Evolutionary conservation across 2,113 vertebrate genomes (phyloP).

Genomic region (Sitta europaea): DNA sequence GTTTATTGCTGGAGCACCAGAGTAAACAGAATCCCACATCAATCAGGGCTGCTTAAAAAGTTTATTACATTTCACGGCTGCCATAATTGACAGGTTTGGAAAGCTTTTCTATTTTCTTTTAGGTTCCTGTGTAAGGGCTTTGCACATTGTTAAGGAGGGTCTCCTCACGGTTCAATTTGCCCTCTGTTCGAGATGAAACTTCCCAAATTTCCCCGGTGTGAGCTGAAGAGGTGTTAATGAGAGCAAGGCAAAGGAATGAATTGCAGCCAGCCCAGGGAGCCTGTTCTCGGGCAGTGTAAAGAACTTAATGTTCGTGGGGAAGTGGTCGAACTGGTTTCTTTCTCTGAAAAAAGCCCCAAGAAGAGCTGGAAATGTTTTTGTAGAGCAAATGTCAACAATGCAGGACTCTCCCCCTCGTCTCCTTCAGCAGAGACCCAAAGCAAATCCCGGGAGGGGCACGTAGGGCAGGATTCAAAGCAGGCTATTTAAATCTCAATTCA

Average conservation of each 20-base stretch:
- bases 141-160: slow-evolving; percentile 5
- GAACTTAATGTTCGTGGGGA: not conserved
- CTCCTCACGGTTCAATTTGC: not conserved
- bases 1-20: not conserved
- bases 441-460: not conserved
- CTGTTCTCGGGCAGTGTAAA: not conserved
- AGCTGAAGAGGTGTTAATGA: slow-evolving; percentile 33
- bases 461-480: slow-evolving; percentile 1
- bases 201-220: not conserved
- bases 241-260: not conserved
- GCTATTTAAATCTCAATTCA: slow-evolving; percentile 43
- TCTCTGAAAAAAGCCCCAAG: slow-evolving; percentile 28
- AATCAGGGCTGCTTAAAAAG: not conserved
- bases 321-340: slow-evolving; percentile 56
- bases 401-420: not conserved
- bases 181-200: not conserved
- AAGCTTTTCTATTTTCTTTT: not conserved
- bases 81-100: slow-evolving; percentile 5
- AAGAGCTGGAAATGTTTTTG: slow-evolving; percentile 57
- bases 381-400: slow-evolving; percentile 55
- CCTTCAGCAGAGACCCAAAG: slow-evolving; percentile 14
- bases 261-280: not conserved
- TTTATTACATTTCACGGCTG: not conserved
- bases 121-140: not conserved
- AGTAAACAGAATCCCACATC: slow-evolving; percentile 3